Percentiles rank a stretch among this genome's conserved stretches.
Conservation (phyloP, 2,113 vertebrate genomes). For the Smithornis capensis region DNA sequence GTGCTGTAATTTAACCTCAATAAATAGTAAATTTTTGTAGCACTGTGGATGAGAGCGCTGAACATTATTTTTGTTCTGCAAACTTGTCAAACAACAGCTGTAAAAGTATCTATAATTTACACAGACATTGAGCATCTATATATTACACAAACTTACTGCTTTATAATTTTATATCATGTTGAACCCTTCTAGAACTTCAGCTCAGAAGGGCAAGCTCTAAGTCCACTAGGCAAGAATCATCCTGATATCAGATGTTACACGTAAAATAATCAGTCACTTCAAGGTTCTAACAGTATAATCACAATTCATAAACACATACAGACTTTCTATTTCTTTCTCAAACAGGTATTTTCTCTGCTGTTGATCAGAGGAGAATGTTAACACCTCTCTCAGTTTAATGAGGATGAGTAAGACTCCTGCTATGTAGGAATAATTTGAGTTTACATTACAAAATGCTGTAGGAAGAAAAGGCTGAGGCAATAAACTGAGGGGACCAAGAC, state of each 20-base stretch:
- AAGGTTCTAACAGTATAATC: neutral
- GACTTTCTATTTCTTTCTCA: neutral
- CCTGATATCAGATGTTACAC: neutral
- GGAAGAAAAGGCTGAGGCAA: neutral
- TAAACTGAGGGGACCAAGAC: neutral
- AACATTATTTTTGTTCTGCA: neutral
- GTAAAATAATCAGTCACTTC: neutral
- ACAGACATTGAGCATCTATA: neutral
- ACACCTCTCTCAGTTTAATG: neutral
- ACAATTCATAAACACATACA: neutral
- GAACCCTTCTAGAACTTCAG: neutral
- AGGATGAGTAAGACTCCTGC: neutral
- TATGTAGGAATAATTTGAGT: neutral
- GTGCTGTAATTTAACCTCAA: slow-evolving; percentile 38
- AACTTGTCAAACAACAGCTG: neutral
- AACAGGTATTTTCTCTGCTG: neutral
- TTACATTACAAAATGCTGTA: neutral
- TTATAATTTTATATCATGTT: neutral
- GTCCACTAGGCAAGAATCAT: neutral
- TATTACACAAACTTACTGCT: neutral
- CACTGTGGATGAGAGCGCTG: neutral
- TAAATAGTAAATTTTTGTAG: slow-evolving; percentile 19
- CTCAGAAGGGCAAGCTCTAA: neutral
- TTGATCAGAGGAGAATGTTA: neutral
- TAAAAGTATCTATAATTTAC: no score